Conservation (phyloP, 1,140 invertebrate genomes). For the Augochlora pura region DNA sequence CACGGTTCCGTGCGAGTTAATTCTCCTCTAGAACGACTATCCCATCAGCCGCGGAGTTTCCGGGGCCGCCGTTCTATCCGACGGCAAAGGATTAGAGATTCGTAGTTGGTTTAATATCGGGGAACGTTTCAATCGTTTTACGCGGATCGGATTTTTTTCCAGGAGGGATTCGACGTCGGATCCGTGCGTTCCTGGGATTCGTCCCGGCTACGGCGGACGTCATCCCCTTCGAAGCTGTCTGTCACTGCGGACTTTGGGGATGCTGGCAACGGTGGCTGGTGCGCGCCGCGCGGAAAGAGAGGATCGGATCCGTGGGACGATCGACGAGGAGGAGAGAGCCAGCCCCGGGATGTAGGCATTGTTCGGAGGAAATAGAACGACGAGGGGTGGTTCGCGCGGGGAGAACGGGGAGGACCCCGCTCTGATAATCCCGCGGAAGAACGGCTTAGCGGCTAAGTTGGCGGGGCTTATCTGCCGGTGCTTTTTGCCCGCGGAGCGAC, state of each 20-base stretch:
- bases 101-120: constrained; percentile 4
- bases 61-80: neutral
- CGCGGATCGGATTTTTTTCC: constrained; percentile 23
- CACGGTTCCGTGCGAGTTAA: neutral
- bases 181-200: constrained; percentile 62
- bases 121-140: constrained; percentile 31
- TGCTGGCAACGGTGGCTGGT: constrained; percentile 32
- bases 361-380: constrained; percentile 73
- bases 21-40: too few relatives aligned
- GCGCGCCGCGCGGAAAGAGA: constrained; percentile 11
- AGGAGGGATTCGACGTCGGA: constrained; percentile 50
- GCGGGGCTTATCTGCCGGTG: constrained; percentile 59
- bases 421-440: constrained; percentile 65
- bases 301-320: constrained; percentile 3
- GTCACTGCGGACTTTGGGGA: constrained; percentile 71
- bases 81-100: constrained; percentile 9
- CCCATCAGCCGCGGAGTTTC: neutral
- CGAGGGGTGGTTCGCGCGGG: constrained; percentile 48
- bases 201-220: constrained; percentile 66
- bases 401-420: constrained; percentile 29
- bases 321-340: constrained; percentile 26
- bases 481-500: constrained; percentile 53
- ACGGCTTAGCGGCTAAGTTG: constrained; percentile 65
- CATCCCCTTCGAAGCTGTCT: constrained; percentile 73
- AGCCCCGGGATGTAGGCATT: constrained; percentile 59